Evolutionary conservation across 2,888 invertebrate species (phyloP).

Genomic region (Hymenopus coronatus): DNA sequence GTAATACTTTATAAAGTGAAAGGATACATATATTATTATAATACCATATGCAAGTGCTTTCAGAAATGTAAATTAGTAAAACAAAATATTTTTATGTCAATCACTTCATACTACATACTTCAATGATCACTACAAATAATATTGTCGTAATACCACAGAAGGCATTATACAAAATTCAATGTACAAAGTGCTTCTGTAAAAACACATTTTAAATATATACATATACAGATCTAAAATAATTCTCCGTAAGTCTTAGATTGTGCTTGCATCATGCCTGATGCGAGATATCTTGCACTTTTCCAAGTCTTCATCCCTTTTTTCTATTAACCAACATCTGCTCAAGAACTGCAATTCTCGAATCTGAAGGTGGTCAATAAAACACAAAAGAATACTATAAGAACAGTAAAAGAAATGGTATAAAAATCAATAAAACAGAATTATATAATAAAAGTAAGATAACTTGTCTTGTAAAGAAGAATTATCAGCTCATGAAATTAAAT

Average conservation of each 20-base stretch:
- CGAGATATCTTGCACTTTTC: neutral
- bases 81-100: too few species aligned
- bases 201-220: too few species aligned
- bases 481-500: neutral
- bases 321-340: neutral
- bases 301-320: neutral
- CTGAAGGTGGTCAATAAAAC: conserved; percentile 8
- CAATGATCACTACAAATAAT: too few species aligned
- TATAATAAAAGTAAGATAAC: neutral
- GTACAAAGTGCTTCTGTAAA: too few species aligned
- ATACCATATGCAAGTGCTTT: too few species aligned
- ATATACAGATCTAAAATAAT: neutral
- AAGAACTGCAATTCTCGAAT: conserved; percentile 13
- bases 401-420: neutral
- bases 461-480: neutral
- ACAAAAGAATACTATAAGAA: conserved; percentile 8
- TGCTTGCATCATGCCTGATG: neutral
- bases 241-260: neutral
- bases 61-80: too few species aligned
- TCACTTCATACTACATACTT: too few species aligned
- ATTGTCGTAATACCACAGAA: too few species aligned
- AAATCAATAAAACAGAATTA: neutral
- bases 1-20: too few species aligned
- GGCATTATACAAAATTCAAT: too few species aligned
- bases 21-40: too few species aligned